Base-by-base conservation (phyloP, 1,140 invertebrate genomes). In the Drosophila sp. region DNA sequence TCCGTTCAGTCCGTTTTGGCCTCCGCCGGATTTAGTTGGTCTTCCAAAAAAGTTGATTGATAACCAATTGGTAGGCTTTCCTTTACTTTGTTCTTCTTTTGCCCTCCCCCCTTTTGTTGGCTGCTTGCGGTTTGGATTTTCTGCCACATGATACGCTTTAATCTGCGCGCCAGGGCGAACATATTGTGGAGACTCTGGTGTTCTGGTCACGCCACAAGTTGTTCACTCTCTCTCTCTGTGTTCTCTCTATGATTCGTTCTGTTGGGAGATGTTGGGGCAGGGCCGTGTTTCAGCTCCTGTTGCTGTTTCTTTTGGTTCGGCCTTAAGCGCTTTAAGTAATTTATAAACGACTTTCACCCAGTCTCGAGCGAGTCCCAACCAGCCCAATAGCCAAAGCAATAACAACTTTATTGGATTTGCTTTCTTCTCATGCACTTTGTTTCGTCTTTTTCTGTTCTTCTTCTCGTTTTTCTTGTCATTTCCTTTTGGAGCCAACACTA, bases 1-100 rank as follows among this genome's bases (percentile, higher is more conserved):
- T 17, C 5, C 5, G 41, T 44, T 4, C 41, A 3, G 5, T 17
- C 41, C 17, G 41, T 44, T 27, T 50, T 50, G 41, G 41, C 25
- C 4, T 44, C n/a, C 47, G 11, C 44, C 23, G 73, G 70, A 73
- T 75, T 75, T 67, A 38, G 11, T 35, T 66, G 44, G 35, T 29
- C 56, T 47, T 55, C 33, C 27, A 56, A 61, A 29, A 89, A 80
- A 90, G 77, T 90, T 90, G 87, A 90, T 90, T 90, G 80, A 90
- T 90, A 90, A 90, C 87, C 87, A 90, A 90, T 90, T 87, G 87
- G 90, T 82, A 76, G 83, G 87, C 90, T 90, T 90, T 90, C 25
- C 44, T 56, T 33, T 64, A 10, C 35, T 55, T 6, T 38, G 44
- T 30, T 11, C 58, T 29, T 11, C 27, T 58, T 30, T 69, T 32